Evolutionary conservation across 2,797 vertebrate genomes (phyloP), one percentile per base, ranked within the genome.

Genomic region (Rhynchotus rufescens): DNA sequence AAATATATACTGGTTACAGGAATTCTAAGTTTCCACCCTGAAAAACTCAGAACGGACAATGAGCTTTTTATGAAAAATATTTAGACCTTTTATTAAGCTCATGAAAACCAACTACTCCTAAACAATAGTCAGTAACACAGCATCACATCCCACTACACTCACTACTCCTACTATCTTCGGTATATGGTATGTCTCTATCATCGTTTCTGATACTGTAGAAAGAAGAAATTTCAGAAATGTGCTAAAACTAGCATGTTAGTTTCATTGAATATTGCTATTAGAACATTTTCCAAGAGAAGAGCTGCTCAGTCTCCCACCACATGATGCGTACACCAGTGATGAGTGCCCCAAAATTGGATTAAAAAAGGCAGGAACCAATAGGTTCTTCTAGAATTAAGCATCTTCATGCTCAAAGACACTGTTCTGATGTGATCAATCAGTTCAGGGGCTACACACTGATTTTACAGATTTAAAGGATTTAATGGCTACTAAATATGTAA

Each of bases 401-500:
- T 2, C 28, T 23, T 10, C 9, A 54, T 11, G 12, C 68, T n/a
- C 4, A n/a, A 42, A 69, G 38, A 45, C 52, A 7, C 8, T 7
- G 15, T 26, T 15, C 14, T 8, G 56, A 67, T 3, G 15, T 12
- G 67, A 56, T 9, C 1, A 0, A 56, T 9, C 1, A 0, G 9
- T 2, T 61, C 47, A 42, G 69, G 30, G 44, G 4, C 9, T 23
- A 25, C 5, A 5, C 6, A 0, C 16, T 13, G 32, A 67, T 34
- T 49, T 32, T 34, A 71, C 15, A 40, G 11, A 13, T 12, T 54
- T 2, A 5, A 34, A 34, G 40, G 25, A 9, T 1, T 5, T 4
- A 21, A 51, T 2, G 0, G 1, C 20, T 38, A 20, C 2, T 14
- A 9, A 64, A 49, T 0, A n/a, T 0, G 19, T 0, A 3, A 12